Base-by-base conservation (phyloP, 1,140 invertebrate species). In the Apis florea region DNA sequence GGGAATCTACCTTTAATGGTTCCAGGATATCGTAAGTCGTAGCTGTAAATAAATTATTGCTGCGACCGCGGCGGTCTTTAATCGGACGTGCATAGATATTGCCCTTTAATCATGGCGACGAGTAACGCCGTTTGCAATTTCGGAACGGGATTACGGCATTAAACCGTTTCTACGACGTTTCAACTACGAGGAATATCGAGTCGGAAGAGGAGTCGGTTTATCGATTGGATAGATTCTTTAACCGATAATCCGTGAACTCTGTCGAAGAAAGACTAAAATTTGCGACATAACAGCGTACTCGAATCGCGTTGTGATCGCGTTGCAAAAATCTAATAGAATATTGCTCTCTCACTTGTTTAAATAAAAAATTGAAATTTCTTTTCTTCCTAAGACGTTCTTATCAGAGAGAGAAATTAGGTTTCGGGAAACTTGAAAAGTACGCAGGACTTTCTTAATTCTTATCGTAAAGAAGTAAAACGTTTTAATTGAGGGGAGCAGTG, bases 11-110 rank as follows among this genome's bases (percentile, higher is more conserved):
- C 31, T 88, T 73, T 86, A 86, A 88, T 83, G 85, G 84, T 75
- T 78, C 82, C 71, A 71, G 80, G 79, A 82, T 86, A 76, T 79
- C 73, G 73, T 85, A 81, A 87, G 75, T 79, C 76, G 72, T 40
- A 24, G 67, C 72, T 70, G 85, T 79, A 84, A 85, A 84, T 88
- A 88, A 88, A 88, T 88, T 88, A 88, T 88, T 87, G 76, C 79
- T 74, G 74, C 82, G 66, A 40, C 63, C 61, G 54, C 54, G 76
- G 63, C 53, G 71, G 85, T 80, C 68, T 71, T 81, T 82, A 83
- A 85, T 85, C 79, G 59, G 67, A 64, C 71, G 56, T 59, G 77
- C 75, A 53, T 69, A 77, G 82, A 79, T 83, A 68, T n/a, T 54
- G 59, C 75, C 80, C 80, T 82, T 82, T 76, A 82, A 76, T 77